A percentile compares a stretch with the other conserved stretches of the same genome.
These are phyloP conservation scores for Antennarius striatus DNA, from an alignment of 2,113 vertebrate species.

Conservation along the genomic window DNA sequence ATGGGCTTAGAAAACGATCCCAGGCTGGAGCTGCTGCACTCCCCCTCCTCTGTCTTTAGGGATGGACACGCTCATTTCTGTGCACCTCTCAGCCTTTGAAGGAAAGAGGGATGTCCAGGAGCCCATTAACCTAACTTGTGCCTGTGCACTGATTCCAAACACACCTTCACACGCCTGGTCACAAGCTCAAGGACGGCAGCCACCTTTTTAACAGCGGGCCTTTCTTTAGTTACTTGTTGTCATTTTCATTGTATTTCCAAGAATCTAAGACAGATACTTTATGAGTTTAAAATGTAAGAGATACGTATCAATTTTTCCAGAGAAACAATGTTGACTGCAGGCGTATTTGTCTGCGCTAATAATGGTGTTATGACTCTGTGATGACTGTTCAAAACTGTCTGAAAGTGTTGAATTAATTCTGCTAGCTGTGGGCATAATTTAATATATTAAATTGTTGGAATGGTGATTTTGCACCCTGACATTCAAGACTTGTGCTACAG, in stretches of 20 bases:
- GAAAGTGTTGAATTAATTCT: conserved; percentile 50
- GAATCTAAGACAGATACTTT: background rate
- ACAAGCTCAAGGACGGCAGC: conserved; percentile 30
- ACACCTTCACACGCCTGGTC: conserved; percentile 40
- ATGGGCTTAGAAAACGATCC: conserved; percentile 71
- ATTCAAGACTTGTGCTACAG: background rate
- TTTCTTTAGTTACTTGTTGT: background rate
- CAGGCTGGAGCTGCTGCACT: conserved; percentile 48
- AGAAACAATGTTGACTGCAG: conserved; percentile 25
- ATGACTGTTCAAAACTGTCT: conserved; percentile 43
- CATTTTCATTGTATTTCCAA: conserved; percentile 5
- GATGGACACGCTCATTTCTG: conserved; percentile 63
- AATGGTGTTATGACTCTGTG: conserved; percentile 30
- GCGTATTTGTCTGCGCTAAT: conserved; percentile 29
- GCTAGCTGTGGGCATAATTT: conserved; percentile 35
- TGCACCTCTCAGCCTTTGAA: conserved; percentile 58
- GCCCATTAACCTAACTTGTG: conserved; percentile 57
- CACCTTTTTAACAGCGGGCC: background rate
- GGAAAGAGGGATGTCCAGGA: conserved; percentile 60
- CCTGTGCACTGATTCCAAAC: conserved; percentile 43
- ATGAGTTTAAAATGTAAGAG: background rate
- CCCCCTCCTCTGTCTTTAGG: conserved; percentile 63
- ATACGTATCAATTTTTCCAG: conserved; percentile 21
- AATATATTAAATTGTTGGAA: conserved; percentile 35
- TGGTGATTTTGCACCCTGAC: conserved; percentile 15